Evolutionary conservation across 2,797 vertebrate species (phyloP).

Genomic region (Gambusia yucatana): DNA sequence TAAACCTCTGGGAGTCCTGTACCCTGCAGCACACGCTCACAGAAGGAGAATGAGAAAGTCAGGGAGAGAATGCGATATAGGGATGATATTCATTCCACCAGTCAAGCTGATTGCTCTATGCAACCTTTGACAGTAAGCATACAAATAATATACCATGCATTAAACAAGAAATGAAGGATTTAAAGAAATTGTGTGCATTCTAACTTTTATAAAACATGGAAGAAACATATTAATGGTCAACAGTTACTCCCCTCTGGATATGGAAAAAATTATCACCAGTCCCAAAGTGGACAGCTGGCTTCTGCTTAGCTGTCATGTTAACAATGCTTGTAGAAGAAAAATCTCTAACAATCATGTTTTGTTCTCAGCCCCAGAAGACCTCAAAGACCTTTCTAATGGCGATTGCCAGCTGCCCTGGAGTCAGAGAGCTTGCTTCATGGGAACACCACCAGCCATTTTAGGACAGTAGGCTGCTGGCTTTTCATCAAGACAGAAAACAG

Average conservation of each 20-base stretch:
- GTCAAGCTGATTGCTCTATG: slow-evolving; percentile 52
- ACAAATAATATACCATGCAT: slow-evolving; percentile 29
- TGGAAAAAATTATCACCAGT: slow-evolving; percentile 20
- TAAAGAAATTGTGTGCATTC: slow-evolving; percentile 13
- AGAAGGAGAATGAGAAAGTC: slow-evolving; percentile 62
- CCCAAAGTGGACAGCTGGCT: slow-evolving; percentile 41
- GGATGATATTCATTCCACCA: slow-evolving; percentile 68
- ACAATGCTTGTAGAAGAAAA: slow-evolving; percentile 35
- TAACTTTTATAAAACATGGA: slow-evolving; percentile 17
- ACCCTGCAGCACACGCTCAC: slow-evolving; percentile 73
- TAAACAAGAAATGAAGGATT: slow-evolving; percentile 5
- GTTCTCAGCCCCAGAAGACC: slow-evolving; percentile 36
- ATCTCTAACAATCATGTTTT: slow-evolving; percentile 39
- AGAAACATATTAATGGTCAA: slow-evolving; percentile 21
- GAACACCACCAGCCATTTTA: slow-evolving; percentile 60
- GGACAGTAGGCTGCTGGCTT: slow-evolving; percentile 51
- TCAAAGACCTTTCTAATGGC: slow-evolving; percentile 55
- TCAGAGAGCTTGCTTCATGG: slow-evolving; percentile 44
- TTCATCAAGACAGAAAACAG: slow-evolving; percentile 62
- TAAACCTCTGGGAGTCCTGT: slow-evolving; percentile 78
- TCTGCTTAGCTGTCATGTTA: slow-evolving; percentile 53
- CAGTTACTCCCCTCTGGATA: slow-evolving; percentile 25
- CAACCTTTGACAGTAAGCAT: slow-evolving; percentile 40
- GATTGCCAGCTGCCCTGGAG: slow-evolving; percentile 46
- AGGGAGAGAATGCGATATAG: slow-evolving; percentile 54